These are phyloP conservation scores for Cygnus buccinator DNA, from an alignment of 2,113 vertebrate genomes.

Conservation along the genomic window DNA sequence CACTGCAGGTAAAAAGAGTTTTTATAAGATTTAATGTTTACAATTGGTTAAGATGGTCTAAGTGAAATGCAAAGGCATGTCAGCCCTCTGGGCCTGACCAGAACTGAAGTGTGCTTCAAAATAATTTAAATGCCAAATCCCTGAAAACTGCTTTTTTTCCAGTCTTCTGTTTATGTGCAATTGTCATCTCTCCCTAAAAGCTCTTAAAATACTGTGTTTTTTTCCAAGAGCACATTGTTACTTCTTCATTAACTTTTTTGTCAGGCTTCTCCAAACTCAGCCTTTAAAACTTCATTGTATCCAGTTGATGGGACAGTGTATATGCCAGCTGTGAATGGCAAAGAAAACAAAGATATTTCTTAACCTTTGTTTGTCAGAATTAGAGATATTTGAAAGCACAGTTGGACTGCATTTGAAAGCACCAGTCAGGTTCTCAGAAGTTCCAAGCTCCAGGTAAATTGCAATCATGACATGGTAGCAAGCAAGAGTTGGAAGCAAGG, in stretches of 20 bases:
- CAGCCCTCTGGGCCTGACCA: not conserved
- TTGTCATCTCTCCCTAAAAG: not conserved
- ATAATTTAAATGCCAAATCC: not conserved
- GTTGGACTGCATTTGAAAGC: not conserved
- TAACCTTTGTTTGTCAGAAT: not conserved
- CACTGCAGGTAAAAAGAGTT: conserved; percentile 75
- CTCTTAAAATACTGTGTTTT: not conserved
- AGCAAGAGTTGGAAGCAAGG: not conserved
- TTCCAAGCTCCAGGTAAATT: not conserved
- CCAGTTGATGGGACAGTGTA: not conserved
- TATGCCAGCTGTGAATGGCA: not conserved
- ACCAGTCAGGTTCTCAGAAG: accelerated
- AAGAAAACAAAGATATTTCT: not conserved
- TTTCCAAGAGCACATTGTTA: not conserved
- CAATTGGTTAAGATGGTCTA: too few relatives aligned
- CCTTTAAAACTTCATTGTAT: not conserved
- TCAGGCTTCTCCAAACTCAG: not conserved
- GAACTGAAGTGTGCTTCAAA: not conserved
- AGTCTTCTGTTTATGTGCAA: not conserved
- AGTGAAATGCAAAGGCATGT: not conserved
- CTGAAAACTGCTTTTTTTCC: not conserved
- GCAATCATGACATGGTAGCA: not conserved
- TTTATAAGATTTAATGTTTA: not conserved
- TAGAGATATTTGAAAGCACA: not conserved
- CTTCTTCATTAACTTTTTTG: not conserved